phyloP scores from a whole-genome alignment of 2,797 vertebrate species.

The Leptatherina wallacei region DNA sequence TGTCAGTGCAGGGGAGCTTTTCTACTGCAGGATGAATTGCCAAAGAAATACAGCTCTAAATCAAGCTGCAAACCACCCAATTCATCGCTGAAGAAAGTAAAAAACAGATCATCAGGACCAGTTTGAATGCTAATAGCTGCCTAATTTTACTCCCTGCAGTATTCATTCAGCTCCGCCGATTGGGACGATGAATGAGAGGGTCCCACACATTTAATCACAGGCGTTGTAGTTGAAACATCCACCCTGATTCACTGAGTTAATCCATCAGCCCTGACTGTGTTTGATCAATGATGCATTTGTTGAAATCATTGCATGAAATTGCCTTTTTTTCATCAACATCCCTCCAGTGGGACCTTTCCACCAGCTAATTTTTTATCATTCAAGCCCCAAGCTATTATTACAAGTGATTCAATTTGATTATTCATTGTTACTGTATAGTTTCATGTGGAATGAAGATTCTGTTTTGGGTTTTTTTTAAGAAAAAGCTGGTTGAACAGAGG shows the following conservation, averaged over 20 bases:
- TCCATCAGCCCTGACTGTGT: constrained; percentile 54
- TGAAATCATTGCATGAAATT: constrained; percentile 71
- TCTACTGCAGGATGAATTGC: constrained; percentile 43
- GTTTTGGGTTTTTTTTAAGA: constrained; percentile 17
- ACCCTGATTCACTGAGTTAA: constrained; percentile 57
- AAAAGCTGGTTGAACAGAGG: constrained; percentile 30
- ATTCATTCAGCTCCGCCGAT: constrained; percentile 33
- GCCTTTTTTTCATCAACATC: constrained; percentile 38
- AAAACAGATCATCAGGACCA: constrained; percentile 30
- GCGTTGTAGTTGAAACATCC: constrained; percentile 64
- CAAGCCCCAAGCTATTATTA: constrained; percentile 38
- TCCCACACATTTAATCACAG: constrained; percentile 62
- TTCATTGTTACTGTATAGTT: constrained; percentile 40
- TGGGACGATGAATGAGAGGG: constrained; percentile 60
- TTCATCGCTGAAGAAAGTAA: constrained; percentile 32
- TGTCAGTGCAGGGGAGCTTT: constrained; percentile 23
- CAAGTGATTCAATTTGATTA: constrained; percentile 39
- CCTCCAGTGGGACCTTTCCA: constrained; percentile 41
- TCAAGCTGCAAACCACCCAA: constrained; percentile 55
- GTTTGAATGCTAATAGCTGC: constrained; percentile 64
- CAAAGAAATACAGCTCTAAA: constrained; percentile 52
- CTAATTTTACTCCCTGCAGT: constrained; percentile 46
- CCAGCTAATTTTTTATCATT: constrained; percentile 32
- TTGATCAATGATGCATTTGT: constrained; percentile 72
- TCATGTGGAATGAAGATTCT: constrained; percentile 23